Percentiles rank a stretch among this genome's conserved stretches.
Evolutionary conservation across 2,113 vertebrate species (phyloP).

Genomic region (Anolis carolinensis): DNA sequence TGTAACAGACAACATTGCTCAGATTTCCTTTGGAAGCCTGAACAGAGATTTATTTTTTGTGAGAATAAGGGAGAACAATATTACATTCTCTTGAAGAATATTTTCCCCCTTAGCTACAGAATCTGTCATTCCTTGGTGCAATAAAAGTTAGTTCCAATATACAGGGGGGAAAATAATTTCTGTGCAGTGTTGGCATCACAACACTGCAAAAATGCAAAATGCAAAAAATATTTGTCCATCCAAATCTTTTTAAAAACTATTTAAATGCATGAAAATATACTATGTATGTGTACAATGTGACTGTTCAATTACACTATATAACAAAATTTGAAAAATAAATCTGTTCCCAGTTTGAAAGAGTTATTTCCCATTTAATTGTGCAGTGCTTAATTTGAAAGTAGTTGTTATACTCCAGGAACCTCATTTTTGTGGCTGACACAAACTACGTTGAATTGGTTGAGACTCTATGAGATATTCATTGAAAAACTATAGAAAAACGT

Average conservation of each 20-base stretch:
- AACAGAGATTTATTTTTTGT: conserved; percentile 4
- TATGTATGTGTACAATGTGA: too few species aligned
- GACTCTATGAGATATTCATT: too few species aligned
- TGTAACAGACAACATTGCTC: background rate
- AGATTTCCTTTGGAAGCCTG: background rate
- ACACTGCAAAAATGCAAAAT: background rate
- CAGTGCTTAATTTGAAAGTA: too few species aligned
- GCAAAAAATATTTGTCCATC: background rate
- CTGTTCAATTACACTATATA: too few species aligned
- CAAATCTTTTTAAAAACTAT: background rate
- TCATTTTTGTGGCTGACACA: too few species aligned
- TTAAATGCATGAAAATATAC: background rate
- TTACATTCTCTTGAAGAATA: background rate
- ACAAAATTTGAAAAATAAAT: too few species aligned
- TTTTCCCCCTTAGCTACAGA: background rate
- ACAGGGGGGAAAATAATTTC: background rate
- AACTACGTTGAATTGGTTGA: too few species aligned
- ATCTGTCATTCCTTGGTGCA: background rate
- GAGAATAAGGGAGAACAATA: background rate
- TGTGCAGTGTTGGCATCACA: background rate
- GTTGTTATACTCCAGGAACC: too few species aligned
- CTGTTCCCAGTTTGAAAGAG: too few species aligned
- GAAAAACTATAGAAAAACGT: too few species aligned
- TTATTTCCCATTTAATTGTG: too few species aligned
- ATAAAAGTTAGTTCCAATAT: background rate